Evolutionary conservation across 2,797 vertebrate genomes (phyloP), one percentile per base, ranked within the genome.

Genomic region (Oceanodroma leucorhoa): DNA sequence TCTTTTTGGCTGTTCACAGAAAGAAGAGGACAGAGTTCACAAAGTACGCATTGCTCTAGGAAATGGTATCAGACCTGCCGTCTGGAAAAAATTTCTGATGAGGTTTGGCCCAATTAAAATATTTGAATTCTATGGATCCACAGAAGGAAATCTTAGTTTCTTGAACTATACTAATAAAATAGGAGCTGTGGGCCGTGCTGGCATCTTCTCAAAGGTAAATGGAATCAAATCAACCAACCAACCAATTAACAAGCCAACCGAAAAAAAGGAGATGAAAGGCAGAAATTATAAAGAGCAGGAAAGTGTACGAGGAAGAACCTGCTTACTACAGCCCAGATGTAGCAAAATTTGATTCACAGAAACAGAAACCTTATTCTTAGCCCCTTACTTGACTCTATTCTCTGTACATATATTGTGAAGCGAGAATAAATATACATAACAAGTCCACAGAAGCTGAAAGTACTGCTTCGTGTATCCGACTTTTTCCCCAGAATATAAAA

Each of bases 101-200:
- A 98, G 98, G 38, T 98, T 98, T 87, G 96, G 97, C 11, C 94
- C 94, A 55, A 95, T 98, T 72, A 97, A 93, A 72, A 97, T 98
- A 61, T 96, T 96, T 70, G 98, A 98, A 93, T 97, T 98, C 22
- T 98, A 98, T 8, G 98, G 98, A 38, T 87, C 98, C 79, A 98
- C 98, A 4, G 98, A 99, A 96, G 96, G 97, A 91, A 98, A 96
- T 91, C 46, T 98, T 24, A 81, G 90, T 69, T 98, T 99, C 76
- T 87, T 98, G 45, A 99, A 98, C 96, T 98, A 98, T 93, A 98
- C 98, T 0, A 94, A 97, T 61, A 98, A 98, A 97, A 95, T 97
- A 3, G 98, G 98, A 78, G 97, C 98, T 2, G 97, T 98, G 18
- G 98, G 98, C 6, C 93, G 96, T 78, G 98, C 95, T 20, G 97